A percentile compares a stretch with the other conserved stretches of the same genome.
phyloP scores from a whole-genome alignment of 2,888 invertebrate genomes.

The Caenorhabditis drosophilae region DNA sequence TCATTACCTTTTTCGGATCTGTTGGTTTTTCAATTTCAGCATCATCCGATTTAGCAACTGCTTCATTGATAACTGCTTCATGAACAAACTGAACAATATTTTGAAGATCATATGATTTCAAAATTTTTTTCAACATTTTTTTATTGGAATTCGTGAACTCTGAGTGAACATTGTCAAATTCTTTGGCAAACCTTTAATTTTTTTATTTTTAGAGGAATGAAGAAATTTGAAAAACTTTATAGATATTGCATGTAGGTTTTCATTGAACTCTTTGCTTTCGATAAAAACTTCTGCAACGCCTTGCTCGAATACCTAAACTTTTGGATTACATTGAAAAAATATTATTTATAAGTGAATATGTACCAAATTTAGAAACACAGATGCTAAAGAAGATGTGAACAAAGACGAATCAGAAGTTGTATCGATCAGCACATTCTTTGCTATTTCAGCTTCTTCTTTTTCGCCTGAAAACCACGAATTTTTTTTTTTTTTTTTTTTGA shows the following conservation, averaged over 20 bases:
- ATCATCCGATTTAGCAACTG: neutral
- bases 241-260: constrained; percentile 16
- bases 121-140: constrained; percentile 12
- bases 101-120: constrained; percentile 11
- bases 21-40: neutral
- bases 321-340: too few relatives aligned
- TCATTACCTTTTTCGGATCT: neutral
- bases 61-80: constrained; percentile 1
- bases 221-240: neutral
- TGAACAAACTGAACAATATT: constrained; percentile 10
- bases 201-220: constrained; percentile 2
- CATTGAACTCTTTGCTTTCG: constrained; percentile 19
- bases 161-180: constrained; percentile 12
- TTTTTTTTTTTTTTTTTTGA: too few relatives aligned
- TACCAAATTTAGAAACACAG: constrained; percentile 11
- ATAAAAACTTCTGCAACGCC: constrained; percentile 7
- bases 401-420: constrained; percentile 12
- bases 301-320: constrained; percentile 18
- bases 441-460: constrained; percentile 10
- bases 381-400: constrained; percentile 9
- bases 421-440: constrained; percentile 9
- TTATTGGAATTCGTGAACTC: constrained; percentile 13
- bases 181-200: constrained; percentile 15
- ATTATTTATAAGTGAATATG: too few relatives aligned
- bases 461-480: too few relatives aligned